phyloP scores from a whole-genome alignment of 2,113 vertebrate genomes.

The Nothoprocta pentlandii region DNA sequence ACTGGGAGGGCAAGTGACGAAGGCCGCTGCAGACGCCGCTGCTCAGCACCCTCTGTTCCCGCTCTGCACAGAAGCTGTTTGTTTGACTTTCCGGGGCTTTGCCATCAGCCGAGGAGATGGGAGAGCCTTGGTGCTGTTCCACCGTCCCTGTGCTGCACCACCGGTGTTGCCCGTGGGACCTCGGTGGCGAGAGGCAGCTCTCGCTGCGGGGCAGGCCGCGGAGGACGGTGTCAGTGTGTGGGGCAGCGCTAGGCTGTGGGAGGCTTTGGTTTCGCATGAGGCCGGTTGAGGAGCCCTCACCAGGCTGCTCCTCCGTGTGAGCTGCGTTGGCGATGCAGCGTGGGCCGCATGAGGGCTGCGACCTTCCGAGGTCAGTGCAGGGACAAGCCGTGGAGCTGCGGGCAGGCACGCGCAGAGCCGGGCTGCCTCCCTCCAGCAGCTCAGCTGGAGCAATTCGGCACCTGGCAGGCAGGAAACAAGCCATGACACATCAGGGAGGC shows the following conservation, averaged over 20 bases:
- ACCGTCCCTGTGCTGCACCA: not conserved
- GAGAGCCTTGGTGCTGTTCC: not conserved
- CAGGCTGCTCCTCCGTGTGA: fast-evolving
- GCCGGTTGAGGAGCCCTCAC: fast-evolving
- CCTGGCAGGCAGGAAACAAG: not conserved
- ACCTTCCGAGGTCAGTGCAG: not conserved
- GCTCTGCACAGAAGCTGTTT: fast-evolving
- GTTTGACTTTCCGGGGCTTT: not conserved
- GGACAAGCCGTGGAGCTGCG: fast-evolving
- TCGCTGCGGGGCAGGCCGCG: fast-evolving
- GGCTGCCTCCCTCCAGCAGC: not conserved
- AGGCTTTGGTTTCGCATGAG: not conserved
- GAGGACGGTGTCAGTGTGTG: fast-evolving
- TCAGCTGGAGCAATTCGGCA: not conserved
- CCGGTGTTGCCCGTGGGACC: not conserved
- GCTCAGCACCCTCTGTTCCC: too few relatives aligned
- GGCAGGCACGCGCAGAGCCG: fast-evolving
- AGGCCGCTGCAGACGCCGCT: fast-evolving
- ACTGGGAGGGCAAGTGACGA: not conserved
- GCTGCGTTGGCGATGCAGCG: fast-evolving
- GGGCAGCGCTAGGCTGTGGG: fast-evolving
- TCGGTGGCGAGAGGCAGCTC: not conserved
- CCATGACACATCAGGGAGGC: not conserved
- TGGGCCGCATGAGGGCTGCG: fast-evolving
- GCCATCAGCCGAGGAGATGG: fast-evolving